These are phyloP conservation scores for Silurus aristotelis DNA, from an alignment of 2,797 vertebrate species.

Conservation along the genomic window DNA sequence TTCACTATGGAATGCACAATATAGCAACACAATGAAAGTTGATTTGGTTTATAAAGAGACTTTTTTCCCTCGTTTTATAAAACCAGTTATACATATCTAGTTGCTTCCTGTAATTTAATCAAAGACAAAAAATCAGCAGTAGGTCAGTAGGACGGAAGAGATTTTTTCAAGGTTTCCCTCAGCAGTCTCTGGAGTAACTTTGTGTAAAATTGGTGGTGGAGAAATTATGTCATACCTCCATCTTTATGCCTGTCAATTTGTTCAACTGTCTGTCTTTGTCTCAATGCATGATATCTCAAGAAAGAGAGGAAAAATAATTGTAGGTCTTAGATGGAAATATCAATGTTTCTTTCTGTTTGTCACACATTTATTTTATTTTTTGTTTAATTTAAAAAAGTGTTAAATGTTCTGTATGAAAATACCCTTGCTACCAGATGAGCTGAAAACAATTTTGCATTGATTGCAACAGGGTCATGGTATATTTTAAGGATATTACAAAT, in stretches of 20 bases:
- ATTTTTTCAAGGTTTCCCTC: not conserved
- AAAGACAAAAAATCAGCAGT: too few species aligned
- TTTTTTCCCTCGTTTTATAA: not conserved
- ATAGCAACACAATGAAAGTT: constrained; percentile 29
- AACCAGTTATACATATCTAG: not conserved
- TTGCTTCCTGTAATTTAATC: not conserved
- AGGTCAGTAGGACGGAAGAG: not conserved
- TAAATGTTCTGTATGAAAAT: not conserved
- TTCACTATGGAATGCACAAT: constrained; percentile 46
- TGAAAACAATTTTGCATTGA: not conserved
- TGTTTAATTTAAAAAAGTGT: too few species aligned
- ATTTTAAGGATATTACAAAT: not conserved
- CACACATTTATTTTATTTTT: not conserved
- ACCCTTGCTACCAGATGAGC: not conserved
- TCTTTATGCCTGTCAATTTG: not conserved
- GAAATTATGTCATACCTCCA: not conserved
- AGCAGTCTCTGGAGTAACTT: not conserved
- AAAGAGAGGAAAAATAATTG: not conserved
- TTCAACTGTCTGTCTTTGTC: not conserved
- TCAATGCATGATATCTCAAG: not conserved
- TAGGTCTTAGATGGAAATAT: not conserved
- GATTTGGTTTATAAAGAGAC: constrained; percentile 21
- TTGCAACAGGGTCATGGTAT: not conserved
- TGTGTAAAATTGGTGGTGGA: not conserved
- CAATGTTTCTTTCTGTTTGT: not conserved